Percentiles rank a stretch among this genome's conserved stretches.
phyloP scores from a whole-genome alignment of 2,888 invertebrate species.

The Chymomyza procnemis region DNA sequence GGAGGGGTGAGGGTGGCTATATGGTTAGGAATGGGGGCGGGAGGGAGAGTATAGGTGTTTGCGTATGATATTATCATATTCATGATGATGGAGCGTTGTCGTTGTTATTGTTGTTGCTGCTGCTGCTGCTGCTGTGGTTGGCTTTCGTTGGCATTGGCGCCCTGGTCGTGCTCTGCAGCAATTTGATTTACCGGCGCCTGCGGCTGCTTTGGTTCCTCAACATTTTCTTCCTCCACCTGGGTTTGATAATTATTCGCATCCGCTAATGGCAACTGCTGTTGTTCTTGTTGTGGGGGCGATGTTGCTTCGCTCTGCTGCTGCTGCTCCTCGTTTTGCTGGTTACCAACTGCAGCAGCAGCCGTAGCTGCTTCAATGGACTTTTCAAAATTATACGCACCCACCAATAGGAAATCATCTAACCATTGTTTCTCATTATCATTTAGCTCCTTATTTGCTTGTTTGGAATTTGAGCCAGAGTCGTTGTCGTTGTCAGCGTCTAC shows the following conservation, averaged over 20 bases:
- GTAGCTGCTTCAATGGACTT: constrained; percentile 42
- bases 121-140: constrained; percentile 2
- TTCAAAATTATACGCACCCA: constrained; percentile 75
- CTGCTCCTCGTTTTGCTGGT: constrained; percentile 32
- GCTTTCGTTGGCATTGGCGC: not conserved
- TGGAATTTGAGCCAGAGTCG: not conserved
- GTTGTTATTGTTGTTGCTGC: not conserved
- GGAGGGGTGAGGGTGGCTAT: no score
- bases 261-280: constrained; percentile 15
- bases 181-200: constrained; percentile 5
- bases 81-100: constrained; percentile 36
- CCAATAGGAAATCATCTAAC: constrained; percentile 75
- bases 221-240: not conserved
- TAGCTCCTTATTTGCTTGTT: constrained; percentile 44
- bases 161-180: not conserved
- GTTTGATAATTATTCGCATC: constrained; percentile 13
- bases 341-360: constrained; percentile 1
- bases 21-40: constrained; percentile 26
- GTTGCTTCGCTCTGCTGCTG: constrained; percentile 28
- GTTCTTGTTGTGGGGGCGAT: constrained; percentile 15
- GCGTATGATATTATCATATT: constrained; percentile 39
- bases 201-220: not conserved
- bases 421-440: constrained; percentile 75
- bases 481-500: not conserved
- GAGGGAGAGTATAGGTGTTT: not conserved